phyloP scores from a whole-genome alignment of 2,113 vertebrate genomes.

The Malurus melanocephalus region DNA sequence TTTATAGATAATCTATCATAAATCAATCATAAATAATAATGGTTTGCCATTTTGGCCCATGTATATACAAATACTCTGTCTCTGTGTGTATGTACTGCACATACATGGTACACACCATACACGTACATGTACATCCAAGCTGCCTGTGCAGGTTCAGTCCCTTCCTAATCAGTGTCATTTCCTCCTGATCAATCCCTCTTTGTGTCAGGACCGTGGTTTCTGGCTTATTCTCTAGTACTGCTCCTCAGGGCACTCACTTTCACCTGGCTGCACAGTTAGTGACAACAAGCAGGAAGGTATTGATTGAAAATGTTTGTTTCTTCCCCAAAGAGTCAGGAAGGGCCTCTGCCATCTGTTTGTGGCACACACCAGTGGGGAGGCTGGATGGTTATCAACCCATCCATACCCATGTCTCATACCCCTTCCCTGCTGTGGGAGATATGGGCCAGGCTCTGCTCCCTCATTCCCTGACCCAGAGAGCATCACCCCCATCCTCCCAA shows the following conservation, averaged over 20 bases:
- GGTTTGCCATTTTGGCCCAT: neutral
- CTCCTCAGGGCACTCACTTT: neutral
- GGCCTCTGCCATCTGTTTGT: neutral
- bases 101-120: neutral
- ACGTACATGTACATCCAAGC: neutral
- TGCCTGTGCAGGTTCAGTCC: neutral
- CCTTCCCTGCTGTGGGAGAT: neutral
- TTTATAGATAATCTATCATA: neutral
- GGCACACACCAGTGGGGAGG: neutral
- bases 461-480: neutral
- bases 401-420: neutral
- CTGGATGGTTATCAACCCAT: accelerated
- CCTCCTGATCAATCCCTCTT: neutral
- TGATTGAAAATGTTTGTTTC: neutral
- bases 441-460: accelerated
- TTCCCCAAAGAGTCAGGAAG: neutral
- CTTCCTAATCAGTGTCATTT: neutral
- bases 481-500: neutral
- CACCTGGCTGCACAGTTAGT: neutral
- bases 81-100: neutral
- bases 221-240: neutral
- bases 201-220: neutral
- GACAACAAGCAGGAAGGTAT: neutral
- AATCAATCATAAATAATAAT: neutral
- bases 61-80: no score